Evolutionary conservation across 1,140 invertebrate genomes (phyloP).

Genomic region (Aphaenogaster ashmeadi): DNA sequence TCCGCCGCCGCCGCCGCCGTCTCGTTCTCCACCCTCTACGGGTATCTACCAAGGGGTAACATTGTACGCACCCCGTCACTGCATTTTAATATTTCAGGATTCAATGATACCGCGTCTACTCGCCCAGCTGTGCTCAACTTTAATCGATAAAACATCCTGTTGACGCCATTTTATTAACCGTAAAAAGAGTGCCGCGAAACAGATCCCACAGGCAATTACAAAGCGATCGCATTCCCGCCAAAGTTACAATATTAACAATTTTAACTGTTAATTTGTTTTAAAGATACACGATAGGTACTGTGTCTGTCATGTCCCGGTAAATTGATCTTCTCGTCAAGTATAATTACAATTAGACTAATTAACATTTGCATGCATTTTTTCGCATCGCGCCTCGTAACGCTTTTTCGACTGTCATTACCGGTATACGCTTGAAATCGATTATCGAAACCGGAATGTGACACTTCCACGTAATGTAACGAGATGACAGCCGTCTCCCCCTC

Average conservation of each 20-base stretch:
- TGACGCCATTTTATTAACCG: conserved; percentile 54
- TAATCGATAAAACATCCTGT: conserved; percentile 49
- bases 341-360: conserved; percentile 20
- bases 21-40: conserved; percentile 71
- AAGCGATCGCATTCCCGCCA: neutral
- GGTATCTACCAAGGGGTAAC: conserved; percentile 73
- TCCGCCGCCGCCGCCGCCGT: conserved; percentile 79
- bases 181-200: conserved; percentile 35
- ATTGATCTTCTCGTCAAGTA: neutral
- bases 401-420: conserved; percentile 33
- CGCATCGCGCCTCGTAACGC: neutral
- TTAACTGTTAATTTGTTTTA: conserved; percentile 34
- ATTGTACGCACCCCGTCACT: conserved; percentile 74
- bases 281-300: neutral
- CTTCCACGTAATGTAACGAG: conserved; percentile 49
- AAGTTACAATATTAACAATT: conserved; percentile 43
- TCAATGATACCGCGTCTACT: conserved; percentile 73
- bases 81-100: conserved; percentile 81
- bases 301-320: neutral
- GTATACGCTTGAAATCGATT: conserved; percentile 33
- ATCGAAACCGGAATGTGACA: conserved; percentile 32
- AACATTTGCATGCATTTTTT: conserved; percentile 15
- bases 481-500: conserved; percentile 24
- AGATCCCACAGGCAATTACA: conserved; percentile 36
- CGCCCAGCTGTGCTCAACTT: conserved; percentile 70